Evolutionary conservation across 2,888 invertebrate genomes (phyloP).

Genomic region (Phengaris arion): DNA sequence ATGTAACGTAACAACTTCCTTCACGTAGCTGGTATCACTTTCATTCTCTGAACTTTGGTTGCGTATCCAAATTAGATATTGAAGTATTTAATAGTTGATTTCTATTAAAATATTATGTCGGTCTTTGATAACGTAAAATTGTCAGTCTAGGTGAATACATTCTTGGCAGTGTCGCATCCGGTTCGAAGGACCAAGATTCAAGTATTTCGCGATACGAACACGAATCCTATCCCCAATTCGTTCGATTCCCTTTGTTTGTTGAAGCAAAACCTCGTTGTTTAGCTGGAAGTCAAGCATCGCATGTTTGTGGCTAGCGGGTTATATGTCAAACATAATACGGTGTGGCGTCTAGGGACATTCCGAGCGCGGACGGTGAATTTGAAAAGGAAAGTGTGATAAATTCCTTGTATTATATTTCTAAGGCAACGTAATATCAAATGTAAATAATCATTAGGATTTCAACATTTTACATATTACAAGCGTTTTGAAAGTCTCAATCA

Average conservation of each 20-base stretch:
- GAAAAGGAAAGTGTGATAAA: conserved; percentile 27
- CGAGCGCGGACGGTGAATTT: conserved; percentile 13
- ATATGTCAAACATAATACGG: conserved; percentile 19
- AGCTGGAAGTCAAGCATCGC: conserved; percentile 19
- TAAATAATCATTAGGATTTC: background rate
- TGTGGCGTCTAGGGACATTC: conserved; percentile 8
- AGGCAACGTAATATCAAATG: background rate
- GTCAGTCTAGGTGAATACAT: background rate
- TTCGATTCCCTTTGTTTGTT: background rate
- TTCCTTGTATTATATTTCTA: background rate
- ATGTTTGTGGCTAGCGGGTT: conserved; percentile 18
- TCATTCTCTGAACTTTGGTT: conserved; percentile 32
- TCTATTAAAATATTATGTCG: background rate
- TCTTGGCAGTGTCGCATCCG: background rate
- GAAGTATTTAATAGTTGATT: background rate
- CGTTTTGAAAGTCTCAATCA: no score
- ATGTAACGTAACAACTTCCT: conserved; percentile 60
- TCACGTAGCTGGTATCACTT: conserved; percentile 42
- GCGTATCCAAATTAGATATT: conserved; percentile 18
- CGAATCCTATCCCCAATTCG: background rate
- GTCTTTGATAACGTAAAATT: background rate
- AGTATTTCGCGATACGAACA: background rate
- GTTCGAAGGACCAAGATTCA: background rate
- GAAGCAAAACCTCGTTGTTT: background rate
- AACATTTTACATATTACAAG: no score